These are phyloP conservation scores for Strigamia maritima DNA, from an alignment of 2,888 invertebrate species.

Conservation along the genomic window DNA sequence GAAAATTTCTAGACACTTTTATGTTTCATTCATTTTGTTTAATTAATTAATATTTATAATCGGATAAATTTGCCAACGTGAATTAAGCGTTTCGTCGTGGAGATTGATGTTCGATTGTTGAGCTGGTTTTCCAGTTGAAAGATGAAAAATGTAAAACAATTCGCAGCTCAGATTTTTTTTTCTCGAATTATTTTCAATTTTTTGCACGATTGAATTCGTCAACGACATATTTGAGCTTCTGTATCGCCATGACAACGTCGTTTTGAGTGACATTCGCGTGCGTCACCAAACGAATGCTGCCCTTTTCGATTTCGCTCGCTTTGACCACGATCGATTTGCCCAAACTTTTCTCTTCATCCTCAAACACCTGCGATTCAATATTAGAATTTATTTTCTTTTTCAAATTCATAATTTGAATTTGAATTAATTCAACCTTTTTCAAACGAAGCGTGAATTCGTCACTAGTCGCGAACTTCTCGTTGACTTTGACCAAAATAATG, in stretches of 20 bases:
- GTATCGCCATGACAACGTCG: constrained; percentile 53
- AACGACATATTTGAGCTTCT: constrained; percentile 31
- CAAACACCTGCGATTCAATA: constrained; percentile 52
- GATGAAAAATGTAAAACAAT: too few relatives aligned
- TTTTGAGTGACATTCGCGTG: constrained; percentile 69
- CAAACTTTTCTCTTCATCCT: constrained; percentile 55
- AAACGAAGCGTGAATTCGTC: not conserved
- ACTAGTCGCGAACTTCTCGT: constrained; percentile 51
- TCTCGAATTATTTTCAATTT: too few relatives aligned
- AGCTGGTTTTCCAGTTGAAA: constrained; percentile 45
- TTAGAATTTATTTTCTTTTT: too few relatives aligned
- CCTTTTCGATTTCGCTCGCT: constrained; percentile 60
- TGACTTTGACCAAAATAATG: constrained; percentile 66
- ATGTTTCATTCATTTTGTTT: too few relatives aligned
- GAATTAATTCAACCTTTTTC: not conserved
- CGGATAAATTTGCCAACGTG: not conserved
- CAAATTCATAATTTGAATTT: too few relatives aligned
- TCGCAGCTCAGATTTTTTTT: too few relatives aligned
- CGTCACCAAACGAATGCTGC: constrained; percentile 65
- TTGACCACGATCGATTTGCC: constrained; percentile 58
- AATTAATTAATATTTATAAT: too few relatives aligned
- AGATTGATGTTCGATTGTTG: not conserved
- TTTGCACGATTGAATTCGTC: too few relatives aligned
- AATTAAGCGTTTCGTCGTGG: not conserved
- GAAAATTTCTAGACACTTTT: too few relatives aligned